Conservation (phyloP, 1,140 invertebrate genomes). For the Watersipora subatra region DNA sequence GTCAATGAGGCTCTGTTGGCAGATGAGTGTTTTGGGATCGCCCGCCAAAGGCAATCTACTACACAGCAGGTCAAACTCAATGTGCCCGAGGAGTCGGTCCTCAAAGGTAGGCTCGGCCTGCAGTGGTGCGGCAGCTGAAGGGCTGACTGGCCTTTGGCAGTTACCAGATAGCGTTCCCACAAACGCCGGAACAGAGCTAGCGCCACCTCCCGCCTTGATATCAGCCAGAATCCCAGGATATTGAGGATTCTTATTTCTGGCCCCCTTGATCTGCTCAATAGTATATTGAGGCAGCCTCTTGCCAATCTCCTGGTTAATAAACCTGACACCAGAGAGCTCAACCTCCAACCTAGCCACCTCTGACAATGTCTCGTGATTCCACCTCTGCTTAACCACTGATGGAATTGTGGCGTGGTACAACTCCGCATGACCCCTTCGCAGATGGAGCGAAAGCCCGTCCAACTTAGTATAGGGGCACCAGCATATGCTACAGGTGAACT, state of each 20-base stretch:
- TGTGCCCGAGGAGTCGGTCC: not conserved
- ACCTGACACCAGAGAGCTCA: not conserved
- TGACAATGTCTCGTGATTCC: not conserved
- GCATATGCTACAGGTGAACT: not conserved
- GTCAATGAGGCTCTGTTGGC: not conserved
- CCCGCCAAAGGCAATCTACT: not conserved
- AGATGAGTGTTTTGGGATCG: not conserved
- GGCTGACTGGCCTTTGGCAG: not conserved
- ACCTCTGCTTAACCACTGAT: not conserved
- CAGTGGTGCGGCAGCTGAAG: not conserved
- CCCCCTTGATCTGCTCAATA: not conserved
- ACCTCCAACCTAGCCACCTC: not conserved
- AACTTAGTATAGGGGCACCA: not conserved
- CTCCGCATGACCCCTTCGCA: not conserved
- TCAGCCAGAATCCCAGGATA: not conserved
- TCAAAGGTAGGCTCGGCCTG: not conserved
- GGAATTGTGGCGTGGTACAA: not conserved
- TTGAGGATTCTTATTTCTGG: not conserved
- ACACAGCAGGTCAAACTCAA: not conserved
- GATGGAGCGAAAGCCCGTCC: not conserved
- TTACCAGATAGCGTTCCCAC: too few species aligned
- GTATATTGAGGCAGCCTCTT: not conserved
- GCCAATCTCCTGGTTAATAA: not conserved
- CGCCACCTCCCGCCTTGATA: not conserved
- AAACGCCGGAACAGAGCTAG: too few species aligned